phyloP scores from a whole-genome alignment of 2,797 vertebrate species.

The Macropus fuliginosus region DNA sequence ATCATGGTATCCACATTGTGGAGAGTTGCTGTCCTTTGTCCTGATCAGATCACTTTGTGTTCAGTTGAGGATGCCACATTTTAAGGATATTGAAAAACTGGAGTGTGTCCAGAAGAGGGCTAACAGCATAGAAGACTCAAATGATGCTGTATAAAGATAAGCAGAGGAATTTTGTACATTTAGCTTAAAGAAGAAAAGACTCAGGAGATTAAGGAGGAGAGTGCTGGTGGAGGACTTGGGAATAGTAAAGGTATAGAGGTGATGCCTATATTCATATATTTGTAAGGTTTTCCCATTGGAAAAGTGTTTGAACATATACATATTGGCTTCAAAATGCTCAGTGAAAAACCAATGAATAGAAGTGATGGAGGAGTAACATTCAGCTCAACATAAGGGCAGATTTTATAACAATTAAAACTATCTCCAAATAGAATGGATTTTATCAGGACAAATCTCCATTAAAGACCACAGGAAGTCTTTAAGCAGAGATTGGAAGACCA shows the following conservation, averaged over 20 bases:
- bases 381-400: neutral
- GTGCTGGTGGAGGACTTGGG: neutral
- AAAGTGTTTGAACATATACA: neutral
- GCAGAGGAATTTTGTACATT: neutral
- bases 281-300: neutral
- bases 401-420: neutral
- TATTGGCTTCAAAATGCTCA: neutral
- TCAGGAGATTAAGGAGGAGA: neutral
- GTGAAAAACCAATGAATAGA: neutral
- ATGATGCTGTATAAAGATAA: neutral
- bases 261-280: neutral
- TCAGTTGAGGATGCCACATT: neutral
- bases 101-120: neutral
- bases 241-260: neutral
- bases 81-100: neutral
- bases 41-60: neutral
- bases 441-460: neutral
- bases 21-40: neutral
- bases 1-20: neutral
- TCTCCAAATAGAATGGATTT: neutral
- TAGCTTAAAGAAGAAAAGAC: neutral
- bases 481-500: neutral
- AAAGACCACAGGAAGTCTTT: neutral
- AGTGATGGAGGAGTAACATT: neutral
- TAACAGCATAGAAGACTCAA: neutral